Evolutionary conservation across 92 coral and sea anemone species (phyloP).

Genomic region (Palythoa caribaeorum): DNA sequence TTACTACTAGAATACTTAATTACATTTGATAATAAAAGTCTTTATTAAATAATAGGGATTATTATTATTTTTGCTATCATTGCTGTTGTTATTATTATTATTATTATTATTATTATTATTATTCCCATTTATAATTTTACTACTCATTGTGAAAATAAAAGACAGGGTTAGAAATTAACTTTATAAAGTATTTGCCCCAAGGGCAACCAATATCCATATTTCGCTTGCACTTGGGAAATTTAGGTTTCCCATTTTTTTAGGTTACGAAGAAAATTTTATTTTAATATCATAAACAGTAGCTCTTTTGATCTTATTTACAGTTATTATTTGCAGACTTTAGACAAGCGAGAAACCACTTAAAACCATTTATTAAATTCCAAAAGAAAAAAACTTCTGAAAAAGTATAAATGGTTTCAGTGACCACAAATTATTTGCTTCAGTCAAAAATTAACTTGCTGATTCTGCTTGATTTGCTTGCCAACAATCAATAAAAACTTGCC

Average conservation of each 20-base stretch:
- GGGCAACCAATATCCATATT: not conserved
- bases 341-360: not conserved
- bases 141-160: too few relatives aligned
- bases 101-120: too few relatives aligned
- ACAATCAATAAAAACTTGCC: conserved; percentile 7
- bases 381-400: not conserved
- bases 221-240: not conserved
- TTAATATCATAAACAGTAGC: not conserved
- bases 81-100: too few relatives aligned
- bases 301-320: not conserved
- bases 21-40: not conserved
- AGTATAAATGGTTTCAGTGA: not conserved
- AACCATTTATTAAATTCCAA: not conserved
- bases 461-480: conserved; percentile 8
- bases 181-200: conserved; percentile 6
- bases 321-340: not conserved
- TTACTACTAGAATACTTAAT: not conserved
- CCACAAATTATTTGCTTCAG: too few relatives aligned
- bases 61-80: too few relatives aligned
- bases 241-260: not conserved
- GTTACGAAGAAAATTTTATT: conserved; percentile 6
- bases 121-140: too few relatives aligned
- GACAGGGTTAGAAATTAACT: not conserved
- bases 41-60: not conserved
- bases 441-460: not conserved